Evolutionary conservation across 2,797 vertebrate genomes (phyloP), one percentile per base, ranked within the genome.

Genomic region (Lophotriccus pileatus): DNA sequence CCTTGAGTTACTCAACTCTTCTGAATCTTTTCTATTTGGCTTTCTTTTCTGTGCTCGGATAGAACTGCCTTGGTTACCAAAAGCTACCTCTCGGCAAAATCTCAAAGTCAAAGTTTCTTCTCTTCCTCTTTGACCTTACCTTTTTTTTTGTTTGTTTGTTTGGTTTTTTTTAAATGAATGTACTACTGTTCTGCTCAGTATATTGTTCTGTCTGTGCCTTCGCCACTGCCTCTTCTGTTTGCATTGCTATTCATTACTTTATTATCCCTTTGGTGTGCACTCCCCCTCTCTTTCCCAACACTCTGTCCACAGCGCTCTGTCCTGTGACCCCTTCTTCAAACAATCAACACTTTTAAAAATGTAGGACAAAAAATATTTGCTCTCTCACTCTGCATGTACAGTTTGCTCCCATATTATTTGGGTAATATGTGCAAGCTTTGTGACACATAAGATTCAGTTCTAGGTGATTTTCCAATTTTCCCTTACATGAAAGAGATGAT

Each of bases 71-170:
- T 79, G 36, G 66, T 84, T 88, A 93, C 59, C 69, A 84, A 95
- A 90, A 92, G 34, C 49, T 86, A 30, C n/a, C 58, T 69, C 67
- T 79, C 93, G 73, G 69, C 69, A 88, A 70, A 88, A 78, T 60
- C 43, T 95, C 91, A 94, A 82, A 82, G 34, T 89, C 69, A 70
- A 69, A 72, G 24, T 79, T 94, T 88, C 58, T 68, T 76, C 50
- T 90, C 28, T 49, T 91, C 20, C 18, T 94, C 34, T 90, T 78
- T 76, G 67, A 90, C 80, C 67, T 93, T 77, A 83, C 12, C 1
- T 2, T 30, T 81, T 69, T 5, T 24, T 81, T 73, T 12, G 75
- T 68, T 53, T 22, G 32, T 78, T 76, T n/a, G n/a, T n/a, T n/a
- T n/a, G n/a, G n/a, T 4, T 22, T 81, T 73, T 9, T 82, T 68